Percentiles rank a stretch among this genome's conserved stretches.
Conservation (phyloP, 2,888 invertebrate species). For the Mesorhabditis spiculigera region DNA sequence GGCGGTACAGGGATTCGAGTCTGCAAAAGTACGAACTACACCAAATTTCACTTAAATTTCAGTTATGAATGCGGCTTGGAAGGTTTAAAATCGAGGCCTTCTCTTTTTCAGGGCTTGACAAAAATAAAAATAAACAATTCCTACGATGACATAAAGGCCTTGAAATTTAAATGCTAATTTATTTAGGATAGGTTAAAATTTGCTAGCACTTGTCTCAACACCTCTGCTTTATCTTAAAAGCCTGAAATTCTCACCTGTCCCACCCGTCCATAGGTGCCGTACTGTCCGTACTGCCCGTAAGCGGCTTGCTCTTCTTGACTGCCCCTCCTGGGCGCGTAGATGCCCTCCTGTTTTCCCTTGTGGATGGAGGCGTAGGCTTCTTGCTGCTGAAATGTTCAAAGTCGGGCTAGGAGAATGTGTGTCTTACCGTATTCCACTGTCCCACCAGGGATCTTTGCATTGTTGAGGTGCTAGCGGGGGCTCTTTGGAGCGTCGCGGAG, state of each 20-base stretch:
- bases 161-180: too few species aligned
- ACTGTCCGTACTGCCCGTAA: constrained; percentile 30
- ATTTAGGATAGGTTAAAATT: too few species aligned
- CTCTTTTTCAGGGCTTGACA: too few species aligned
- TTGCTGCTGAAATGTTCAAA: constrained; percentile 15
- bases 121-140: too few species aligned
- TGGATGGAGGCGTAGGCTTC: constrained; percentile 42
- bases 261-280: constrained; percentile 38
- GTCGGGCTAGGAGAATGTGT: constrained; percentile 5
- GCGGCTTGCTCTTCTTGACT: constrained; percentile 20
- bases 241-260: constrained; percentile 15
- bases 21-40: background rate
- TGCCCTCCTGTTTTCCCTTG: constrained; percentile 25
- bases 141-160: too few species aligned
- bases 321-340: constrained; percentile 18
- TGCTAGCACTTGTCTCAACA: too few species aligned
- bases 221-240: too few species aligned
- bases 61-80: too few species aligned
- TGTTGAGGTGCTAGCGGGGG: constrained; percentile 23
- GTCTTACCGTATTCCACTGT: constrained; percentile 8
- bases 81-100: too few species aligned
- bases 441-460: constrained; percentile 13
- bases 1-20: constrained; percentile 7
- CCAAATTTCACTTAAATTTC: background rate
- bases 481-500: constrained; percentile 26